Evolutionary conservation across 2,113 vertebrate species (phyloP), one percentile per base, ranked within the genome.

Genomic region (Meles meles): DNA sequence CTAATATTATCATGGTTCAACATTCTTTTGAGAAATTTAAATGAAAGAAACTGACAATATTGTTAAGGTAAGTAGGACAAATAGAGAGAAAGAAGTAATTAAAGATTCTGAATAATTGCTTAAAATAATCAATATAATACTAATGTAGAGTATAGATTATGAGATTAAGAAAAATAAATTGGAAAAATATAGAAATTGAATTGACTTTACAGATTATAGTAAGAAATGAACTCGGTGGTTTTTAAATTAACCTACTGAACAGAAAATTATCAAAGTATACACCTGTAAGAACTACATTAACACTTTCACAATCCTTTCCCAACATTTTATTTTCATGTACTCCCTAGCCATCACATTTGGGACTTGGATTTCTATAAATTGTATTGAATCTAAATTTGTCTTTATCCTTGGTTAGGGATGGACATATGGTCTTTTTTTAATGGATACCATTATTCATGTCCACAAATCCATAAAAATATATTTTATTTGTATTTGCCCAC

Each of bases 81-180:
- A 76, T 67, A 29, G 63, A 67, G 34, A 93, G 39, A 71, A 91
- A 61, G 13, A 90, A 93, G 20, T 69, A 95, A 83, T 61, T n/a
- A 89, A 90, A 34, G 25, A 86, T 49, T 96, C 52, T 94, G 52
- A 97, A 83, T 52, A 92, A 90, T 10, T 94, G 42, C 29, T 92
- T 94, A 63, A 86, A 96, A 96, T 96, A 87, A 79, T 96, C 67
- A 96, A 93, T 69, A 52, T 49, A 90, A 88, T 86, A 84, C 3
- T 79, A 90, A 42, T n/a, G 6, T 59, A 88, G 12, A 61, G 7
- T 69, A 71, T 29, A 76, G 34, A 87, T 47, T 29, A 80, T 47
- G 29, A 63, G 49, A 95, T 44, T 57, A 85, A 95, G 57, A 69
- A 39, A 96, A 86, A 4, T 27, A 97, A 92, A 81, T 34, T 93